Conservation (phyloP, 1,140 invertebrate species). For the Aradophagus sp. region DNA sequence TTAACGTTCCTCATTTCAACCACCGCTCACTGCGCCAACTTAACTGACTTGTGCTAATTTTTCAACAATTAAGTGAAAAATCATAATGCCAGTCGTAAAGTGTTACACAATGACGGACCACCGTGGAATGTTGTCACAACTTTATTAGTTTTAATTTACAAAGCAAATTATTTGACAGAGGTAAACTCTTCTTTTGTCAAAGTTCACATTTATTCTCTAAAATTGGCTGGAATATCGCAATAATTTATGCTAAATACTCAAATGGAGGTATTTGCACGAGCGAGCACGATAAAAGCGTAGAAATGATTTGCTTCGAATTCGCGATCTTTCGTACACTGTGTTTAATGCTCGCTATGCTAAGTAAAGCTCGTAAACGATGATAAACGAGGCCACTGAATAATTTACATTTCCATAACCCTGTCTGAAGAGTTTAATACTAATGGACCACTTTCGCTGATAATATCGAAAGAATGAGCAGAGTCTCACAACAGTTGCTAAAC, state of each 20-base stretch:
- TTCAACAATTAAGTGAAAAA: too few relatives aligned
- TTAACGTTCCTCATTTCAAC: too few relatives aligned
- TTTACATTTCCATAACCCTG: constrained; percentile 60
- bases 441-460: constrained; percentile 41
- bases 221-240: too few relatives aligned
- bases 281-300: constrained; percentile 40
- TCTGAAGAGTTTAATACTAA: constrained; percentile 52
- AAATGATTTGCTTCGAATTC: constrained; percentile 50
- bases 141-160: too few relatives aligned
- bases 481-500: constrained; percentile 37
- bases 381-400: constrained; percentile 56
- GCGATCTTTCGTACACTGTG: constrained; percentile 44
- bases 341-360: constrained; percentile 58
- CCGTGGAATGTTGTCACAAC: too few relatives aligned
- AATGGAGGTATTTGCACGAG: constrained; percentile 50
- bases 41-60: too few relatives aligned
- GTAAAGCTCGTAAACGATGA: constrained; percentile 62
- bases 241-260: constrained; percentile 50
- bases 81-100: too few relatives aligned
- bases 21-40: too few relatives aligned
- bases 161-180: too few relatives aligned
- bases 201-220: too few relatives aligned
- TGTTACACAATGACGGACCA: too few relatives aligned
- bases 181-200: too few relatives aligned
- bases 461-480: constrained; percentile 46